A percentile compares a stretch with the other conserved stretches of the same genome.
These are phyloP conservation scores for Eustalomyia histrio DNA, from an alignment of 2,888 invertebrate species.

Conservation along the genomic window DNA sequence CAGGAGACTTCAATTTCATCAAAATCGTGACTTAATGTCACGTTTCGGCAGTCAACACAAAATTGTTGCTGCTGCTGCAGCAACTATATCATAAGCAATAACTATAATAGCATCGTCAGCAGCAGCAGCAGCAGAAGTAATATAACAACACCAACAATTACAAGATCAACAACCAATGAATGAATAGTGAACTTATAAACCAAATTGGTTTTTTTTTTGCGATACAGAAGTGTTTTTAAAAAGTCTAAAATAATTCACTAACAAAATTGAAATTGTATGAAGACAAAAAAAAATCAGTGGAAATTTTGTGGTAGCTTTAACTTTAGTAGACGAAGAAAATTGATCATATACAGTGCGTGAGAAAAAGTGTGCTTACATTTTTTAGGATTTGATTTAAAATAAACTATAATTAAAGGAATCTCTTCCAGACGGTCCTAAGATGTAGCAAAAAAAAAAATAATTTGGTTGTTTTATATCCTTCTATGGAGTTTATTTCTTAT, in stretches of 20 bases:
- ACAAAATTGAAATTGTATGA: conserved; percentile 40
- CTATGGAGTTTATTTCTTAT: too few species aligned
- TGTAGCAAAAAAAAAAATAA: too few species aligned
- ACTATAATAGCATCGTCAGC: conserved; percentile 55
- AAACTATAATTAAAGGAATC: too few species aligned
- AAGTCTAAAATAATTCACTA: conserved; percentile 63
- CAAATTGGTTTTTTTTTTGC: conserved; percentile 53
- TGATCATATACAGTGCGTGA: not conserved
- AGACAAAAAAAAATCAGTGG: not conserved
- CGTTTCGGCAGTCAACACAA: conserved; percentile 73
- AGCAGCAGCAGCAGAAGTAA: conserved; percentile 59
- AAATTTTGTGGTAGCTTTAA: not conserved
- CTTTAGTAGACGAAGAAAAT: not conserved
- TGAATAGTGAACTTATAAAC: conserved; percentile 52
- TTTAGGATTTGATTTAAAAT: too few species aligned
- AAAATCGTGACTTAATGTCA: conserved; percentile 75
- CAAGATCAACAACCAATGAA: conserved; percentile 63
- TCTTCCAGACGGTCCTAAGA: too few species aligned
- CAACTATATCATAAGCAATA: conserved; percentile 58
- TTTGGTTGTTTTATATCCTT: too few species aligned
- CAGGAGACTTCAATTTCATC: conserved; percentile 71
- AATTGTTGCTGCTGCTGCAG: conserved; percentile 46
- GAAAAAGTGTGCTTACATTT: not conserved
- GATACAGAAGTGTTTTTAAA: conserved; percentile 67
- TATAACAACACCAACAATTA: conserved; percentile 64